Conservation (phyloP, 1,140 invertebrate species). For the Heliconius hewitsoni region DNA sequence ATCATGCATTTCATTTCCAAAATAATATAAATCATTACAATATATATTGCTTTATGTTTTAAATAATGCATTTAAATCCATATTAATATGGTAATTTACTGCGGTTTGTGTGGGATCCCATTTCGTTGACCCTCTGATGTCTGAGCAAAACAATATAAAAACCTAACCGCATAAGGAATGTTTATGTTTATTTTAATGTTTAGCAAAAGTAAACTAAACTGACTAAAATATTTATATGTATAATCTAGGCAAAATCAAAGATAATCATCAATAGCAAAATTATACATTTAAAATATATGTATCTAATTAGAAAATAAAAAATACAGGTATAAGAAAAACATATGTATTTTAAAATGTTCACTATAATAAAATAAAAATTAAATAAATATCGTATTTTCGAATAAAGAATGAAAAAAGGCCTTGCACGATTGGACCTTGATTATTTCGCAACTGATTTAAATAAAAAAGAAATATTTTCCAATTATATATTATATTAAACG, state of each 20-base stretch:
- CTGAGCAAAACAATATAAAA: background rate
- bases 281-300: no score
- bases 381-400: background rate
- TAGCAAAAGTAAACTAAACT: background rate
- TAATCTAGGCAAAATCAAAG: no score
- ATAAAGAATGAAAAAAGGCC: background rate
- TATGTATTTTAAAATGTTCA: background rate
- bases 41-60: background rate
- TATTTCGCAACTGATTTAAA: background rate
- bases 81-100: background rate
- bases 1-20: constrained; percentile 4
- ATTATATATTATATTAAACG: background rate
- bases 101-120: background rate
- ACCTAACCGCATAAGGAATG: background rate
- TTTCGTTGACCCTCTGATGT: background rate
- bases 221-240: no score
- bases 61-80: background rate
- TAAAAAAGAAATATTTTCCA: background rate
- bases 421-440: background rate
- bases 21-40: background rate
- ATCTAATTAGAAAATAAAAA: no score
- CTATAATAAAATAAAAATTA: background rate
- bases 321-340: background rate
- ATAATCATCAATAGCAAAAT: no score
- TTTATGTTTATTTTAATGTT: background rate